phyloP scores from a whole-genome alignment of 2,113 vertebrate species.

The Sisor rabdophorus region DNA sequence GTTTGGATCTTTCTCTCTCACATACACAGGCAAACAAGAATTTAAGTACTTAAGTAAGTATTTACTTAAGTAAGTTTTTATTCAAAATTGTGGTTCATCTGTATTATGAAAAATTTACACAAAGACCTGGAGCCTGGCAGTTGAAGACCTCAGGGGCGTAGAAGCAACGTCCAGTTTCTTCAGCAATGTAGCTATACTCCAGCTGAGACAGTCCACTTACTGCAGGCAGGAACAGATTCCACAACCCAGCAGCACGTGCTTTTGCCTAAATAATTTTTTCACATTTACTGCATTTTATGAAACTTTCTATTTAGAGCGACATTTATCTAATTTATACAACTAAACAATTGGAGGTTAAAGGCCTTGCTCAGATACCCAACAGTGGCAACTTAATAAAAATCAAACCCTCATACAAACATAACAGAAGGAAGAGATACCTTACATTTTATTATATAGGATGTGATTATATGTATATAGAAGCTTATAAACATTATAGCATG shows the following conservation, averaged over 20 bases:
- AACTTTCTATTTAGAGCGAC: too few species aligned
- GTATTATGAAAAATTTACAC: not conserved
- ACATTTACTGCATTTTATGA: too few species aligned
- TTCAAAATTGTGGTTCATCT: not conserved
- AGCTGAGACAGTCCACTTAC: slow-evolving; percentile 83
- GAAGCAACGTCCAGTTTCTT: slow-evolving; percentile 82
- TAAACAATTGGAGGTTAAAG: too few species aligned
- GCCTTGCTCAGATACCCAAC: too few species aligned
- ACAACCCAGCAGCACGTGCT: slow-evolving; percentile 81
- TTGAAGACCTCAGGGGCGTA: slow-evolving; percentile 88
- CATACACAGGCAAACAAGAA: not conserved
- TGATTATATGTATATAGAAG: not conserved
- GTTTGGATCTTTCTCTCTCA: not conserved
- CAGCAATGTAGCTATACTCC: slow-evolving; percentile 88
- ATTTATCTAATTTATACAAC: too few species aligned
- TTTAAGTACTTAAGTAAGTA: not conserved
- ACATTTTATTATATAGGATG: too few species aligned
- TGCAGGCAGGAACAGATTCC: slow-evolving; percentile 89
- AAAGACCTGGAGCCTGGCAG: slow-evolving; percentile 85
- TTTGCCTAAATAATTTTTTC: slow-evolving; percentile 65
- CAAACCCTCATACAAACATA: too few species aligned
- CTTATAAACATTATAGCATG: not conserved
- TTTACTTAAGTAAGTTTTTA: too few species aligned
- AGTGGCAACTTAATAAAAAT: too few species aligned
- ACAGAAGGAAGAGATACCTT: too few species aligned